phyloP scores from a whole-genome alignment of 2,797 vertebrate species.

The Orestias chungarensis region DNA sequence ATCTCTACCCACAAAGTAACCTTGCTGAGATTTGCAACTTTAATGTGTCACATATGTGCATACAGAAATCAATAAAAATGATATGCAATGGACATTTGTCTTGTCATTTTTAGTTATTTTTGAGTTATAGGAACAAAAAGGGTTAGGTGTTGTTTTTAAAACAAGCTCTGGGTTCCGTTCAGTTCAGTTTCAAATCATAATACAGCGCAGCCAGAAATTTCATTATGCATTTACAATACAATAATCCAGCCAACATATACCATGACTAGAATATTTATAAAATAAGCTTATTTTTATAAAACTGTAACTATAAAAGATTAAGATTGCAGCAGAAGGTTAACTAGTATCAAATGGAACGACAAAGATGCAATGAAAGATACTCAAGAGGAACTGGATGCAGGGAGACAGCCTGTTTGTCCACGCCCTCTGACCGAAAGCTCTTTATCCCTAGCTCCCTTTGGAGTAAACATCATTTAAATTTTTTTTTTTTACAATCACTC shows the following conservation, averaged over 20 bases:
- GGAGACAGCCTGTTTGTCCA: background rate
- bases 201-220: background rate
- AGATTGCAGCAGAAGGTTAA: background rate
- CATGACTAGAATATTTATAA: background rate
- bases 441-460: constrained; percentile 21
- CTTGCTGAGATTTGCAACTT: constrained; percentile 30
- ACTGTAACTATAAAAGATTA: background rate
- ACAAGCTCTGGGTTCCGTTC: background rate
- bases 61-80: constrained; percentile 12
- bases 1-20: constrained; percentile 33
- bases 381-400: background rate
- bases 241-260: background rate
- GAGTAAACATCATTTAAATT: constrained; percentile 38
- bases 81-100: background rate
- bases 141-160: background rate
- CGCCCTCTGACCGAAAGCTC: constrained; percentile 2
- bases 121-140: background rate
- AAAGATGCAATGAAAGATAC: background rate
- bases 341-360: background rate
- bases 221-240: background rate
- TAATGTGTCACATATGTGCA: constrained; percentile 22
- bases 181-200: constrained; percentile 1
- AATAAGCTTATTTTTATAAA: background rate
- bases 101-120: background rate
- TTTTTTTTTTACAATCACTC: constrained; percentile 61